These are phyloP conservation scores for Neoniphon sammara DNA, from an alignment of 2,797 vertebrate species.

Conservation along the genomic window DNA sequence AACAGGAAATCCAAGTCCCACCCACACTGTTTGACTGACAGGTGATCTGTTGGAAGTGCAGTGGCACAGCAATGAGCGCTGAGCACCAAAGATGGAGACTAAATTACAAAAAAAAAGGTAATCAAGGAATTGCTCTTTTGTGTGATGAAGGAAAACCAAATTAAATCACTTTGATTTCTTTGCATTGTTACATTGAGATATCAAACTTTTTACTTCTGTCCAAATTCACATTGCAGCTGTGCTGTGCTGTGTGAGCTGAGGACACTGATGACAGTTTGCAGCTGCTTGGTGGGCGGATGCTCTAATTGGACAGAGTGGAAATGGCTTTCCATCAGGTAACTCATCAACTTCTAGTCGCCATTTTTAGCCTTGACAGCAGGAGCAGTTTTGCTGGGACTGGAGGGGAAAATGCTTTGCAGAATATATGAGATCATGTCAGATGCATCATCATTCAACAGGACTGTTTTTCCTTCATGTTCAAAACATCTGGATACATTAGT, in stretches of 20 bases:
- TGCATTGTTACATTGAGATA: no score
- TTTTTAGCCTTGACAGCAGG: constrained; percentile 38
- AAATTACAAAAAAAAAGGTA: no score
- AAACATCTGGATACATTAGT: neutral
- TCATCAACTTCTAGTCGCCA: constrained; percentile 43
- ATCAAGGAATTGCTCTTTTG: no score
- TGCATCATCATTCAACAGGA: neutral
- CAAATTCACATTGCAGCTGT: neutral
- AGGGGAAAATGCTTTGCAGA: neutral
- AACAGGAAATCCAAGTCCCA: no score
- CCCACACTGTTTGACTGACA: no score
- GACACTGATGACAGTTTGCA: neutral
- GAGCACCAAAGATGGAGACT: no score
- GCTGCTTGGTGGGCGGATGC: constrained; percentile 36
- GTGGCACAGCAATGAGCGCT: no score
- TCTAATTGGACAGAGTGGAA: constrained; percentile 24
- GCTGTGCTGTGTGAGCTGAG: neutral
- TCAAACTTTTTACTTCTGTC: no score
- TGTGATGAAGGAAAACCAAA: no score
- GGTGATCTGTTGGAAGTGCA: no score
- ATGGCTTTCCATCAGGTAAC: constrained; percentile 30
- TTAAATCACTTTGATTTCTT: no score
- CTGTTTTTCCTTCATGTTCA: neutral
- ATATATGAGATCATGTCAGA: neutral
- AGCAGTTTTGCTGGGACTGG: constrained; percentile 1